Conservation (phyloP, 2,797 vertebrate genomes). For the Dallia pectoralis region DNA sequence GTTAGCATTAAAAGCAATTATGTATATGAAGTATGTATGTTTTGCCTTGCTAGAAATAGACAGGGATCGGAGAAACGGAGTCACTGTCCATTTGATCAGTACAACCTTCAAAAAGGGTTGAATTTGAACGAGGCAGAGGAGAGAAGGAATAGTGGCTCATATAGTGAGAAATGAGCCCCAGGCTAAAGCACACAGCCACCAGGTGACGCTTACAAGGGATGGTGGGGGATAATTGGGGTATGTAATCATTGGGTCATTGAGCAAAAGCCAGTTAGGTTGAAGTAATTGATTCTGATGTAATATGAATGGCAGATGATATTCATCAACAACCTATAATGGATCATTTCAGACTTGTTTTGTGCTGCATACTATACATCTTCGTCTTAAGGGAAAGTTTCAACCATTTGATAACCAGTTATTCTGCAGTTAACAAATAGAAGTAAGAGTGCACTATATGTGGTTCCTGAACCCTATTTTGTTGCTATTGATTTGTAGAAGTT, state of each 20-base stretch:
- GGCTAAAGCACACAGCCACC: conserved; percentile 32
- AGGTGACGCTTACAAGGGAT: conserved; percentile 26
- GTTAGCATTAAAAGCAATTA: not conserved
- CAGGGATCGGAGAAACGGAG: not conserved
- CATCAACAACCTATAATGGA: too few relatives aligned
- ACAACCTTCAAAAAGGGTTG: not conserved
- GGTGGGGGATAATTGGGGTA: conserved; percentile 30
- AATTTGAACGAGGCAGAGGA: conserved; percentile 1
- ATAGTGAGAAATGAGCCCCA: conserved; percentile 41
- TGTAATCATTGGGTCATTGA: conserved; percentile 41
- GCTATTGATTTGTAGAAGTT: too few relatives aligned
- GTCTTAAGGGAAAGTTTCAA: too few relatives aligned
- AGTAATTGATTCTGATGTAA: conserved; percentile 23
- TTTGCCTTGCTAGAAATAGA: not conserved
- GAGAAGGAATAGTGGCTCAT: conserved; percentile 11
- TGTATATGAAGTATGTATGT: not conserved
- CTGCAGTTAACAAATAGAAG: too few relatives aligned
- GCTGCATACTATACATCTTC: too few relatives aligned
- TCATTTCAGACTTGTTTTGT: too few relatives aligned
- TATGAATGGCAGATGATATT: not conserved
- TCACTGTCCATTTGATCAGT: not conserved
- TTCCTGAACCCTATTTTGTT: too few relatives aligned
- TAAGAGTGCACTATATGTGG: too few relatives aligned
- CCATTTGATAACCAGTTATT: too few relatives aligned
- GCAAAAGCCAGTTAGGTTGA: conserved; percentile 32